These are phyloP conservation scores for Limnothrissa miodon DNA, from an alignment of 2,113 vertebrate genomes.

Conservation along the genomic window DNA sequence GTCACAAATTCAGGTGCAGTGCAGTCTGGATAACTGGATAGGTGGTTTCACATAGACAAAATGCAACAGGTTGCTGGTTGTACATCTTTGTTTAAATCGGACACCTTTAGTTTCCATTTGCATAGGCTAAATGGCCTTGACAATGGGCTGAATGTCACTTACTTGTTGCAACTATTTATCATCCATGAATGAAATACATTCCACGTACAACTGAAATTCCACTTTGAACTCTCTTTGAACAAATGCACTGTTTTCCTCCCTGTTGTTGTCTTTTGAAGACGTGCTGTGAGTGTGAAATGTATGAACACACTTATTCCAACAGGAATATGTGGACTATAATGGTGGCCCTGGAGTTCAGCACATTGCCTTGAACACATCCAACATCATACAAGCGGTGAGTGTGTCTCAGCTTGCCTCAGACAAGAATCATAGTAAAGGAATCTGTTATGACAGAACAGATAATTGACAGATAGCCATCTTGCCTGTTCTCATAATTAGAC, in stretches of 20 bases:
- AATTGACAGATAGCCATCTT: constrained; percentile 18
- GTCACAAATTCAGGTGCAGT: constrained; percentile 78
- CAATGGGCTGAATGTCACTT: neutral
- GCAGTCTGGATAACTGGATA: neutral
- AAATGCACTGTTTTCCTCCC: too few species aligned
- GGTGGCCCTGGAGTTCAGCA: constrained; percentile 80
- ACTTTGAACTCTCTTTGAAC: neutral
- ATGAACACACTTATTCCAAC: constrained; percentile 1
- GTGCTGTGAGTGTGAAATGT: neutral
- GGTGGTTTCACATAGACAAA: neutral
- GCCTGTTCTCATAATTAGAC: neutral
- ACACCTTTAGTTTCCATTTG: neutral
- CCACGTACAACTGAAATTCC: neutral
- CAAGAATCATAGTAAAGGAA: neutral
- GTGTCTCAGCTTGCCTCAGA: constrained; percentile 2
- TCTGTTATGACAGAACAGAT: constrained; percentile 32
- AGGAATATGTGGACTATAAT: constrained; percentile 82
- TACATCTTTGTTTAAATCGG: neutral
- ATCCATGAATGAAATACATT: neutral
- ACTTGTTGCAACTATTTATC: neutral
- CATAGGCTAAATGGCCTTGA: too few species aligned
- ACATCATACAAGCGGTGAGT: constrained; percentile 78
- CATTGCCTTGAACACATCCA: constrained; percentile 77
- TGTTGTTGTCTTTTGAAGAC: neutral
- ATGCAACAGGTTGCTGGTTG: neutral